A percentile compares a stretch with the other conserved stretches of the same genome.
phyloP scores from a whole-genome alignment of 2,113 vertebrate species.

The Cryptomyrus ogoouensis region DNA sequence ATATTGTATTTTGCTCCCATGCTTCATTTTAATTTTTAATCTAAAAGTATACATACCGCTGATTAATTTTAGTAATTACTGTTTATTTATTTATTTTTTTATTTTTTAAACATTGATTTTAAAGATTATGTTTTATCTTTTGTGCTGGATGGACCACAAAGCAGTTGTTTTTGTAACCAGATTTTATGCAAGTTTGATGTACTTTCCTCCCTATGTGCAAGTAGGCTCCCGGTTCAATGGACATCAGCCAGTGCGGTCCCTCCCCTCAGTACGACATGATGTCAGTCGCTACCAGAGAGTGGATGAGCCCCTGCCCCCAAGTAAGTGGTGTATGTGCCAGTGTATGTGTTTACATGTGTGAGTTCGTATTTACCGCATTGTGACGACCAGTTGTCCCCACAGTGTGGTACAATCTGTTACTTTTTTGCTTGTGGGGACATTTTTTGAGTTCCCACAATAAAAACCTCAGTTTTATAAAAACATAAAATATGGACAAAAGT shows the following conservation, averaged over 20 bases:
- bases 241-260: slow-evolving; percentile 76
- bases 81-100: neutral
- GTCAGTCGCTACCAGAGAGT: slow-evolving; percentile 94
- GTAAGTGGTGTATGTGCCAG: slow-evolving; percentile 65
- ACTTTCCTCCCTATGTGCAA: slow-evolving; percentile 32
- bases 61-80: neutral
- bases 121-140: neutral
- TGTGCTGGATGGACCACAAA: neutral
- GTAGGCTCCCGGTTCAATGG: slow-evolving; percentile 75
- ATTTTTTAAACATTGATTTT: neutral
- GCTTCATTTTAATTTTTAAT: neutral
- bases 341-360: neutral
- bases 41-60: neutral
- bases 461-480: neutral
- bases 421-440: neutral
- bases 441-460: neutral
- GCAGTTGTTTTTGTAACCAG: neutral
- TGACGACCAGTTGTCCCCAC: neutral
- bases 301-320: slow-evolving; percentile 95
- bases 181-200: neutral
- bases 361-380: neutral
- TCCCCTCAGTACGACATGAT: slow-evolving; percentile 90
- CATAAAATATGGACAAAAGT: neutral
- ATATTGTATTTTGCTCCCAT: neutral
- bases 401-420: neutral